These are phyloP conservation scores for Agonopterix alstromeriana DNA, from an alignment of 2,888 invertebrate genomes.

Conservation along the genomic window DNA sequence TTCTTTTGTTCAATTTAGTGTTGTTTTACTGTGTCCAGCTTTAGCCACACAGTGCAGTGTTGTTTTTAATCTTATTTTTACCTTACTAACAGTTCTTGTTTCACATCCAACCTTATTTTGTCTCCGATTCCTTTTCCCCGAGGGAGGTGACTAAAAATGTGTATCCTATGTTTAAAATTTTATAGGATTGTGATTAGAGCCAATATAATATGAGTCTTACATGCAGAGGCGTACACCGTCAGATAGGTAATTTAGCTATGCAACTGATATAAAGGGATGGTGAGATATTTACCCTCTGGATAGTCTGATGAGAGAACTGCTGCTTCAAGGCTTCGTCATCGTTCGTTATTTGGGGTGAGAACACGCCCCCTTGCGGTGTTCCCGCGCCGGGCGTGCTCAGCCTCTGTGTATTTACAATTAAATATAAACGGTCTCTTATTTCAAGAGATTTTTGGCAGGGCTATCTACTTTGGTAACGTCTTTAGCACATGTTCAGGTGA, in stretches of 20 bases:
- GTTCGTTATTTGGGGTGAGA: conserved; percentile 60
- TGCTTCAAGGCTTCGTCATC: conserved; percentile 70
- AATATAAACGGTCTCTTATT: conserved; percentile 5
- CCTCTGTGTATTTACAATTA: conserved; percentile 36
- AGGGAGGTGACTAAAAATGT: conserved; percentile 70
- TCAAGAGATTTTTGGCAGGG: background rate
- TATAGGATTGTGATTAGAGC: conserved; percentile 14
- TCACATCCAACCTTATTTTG: conserved; percentile 73
- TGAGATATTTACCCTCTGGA: conserved; percentile 64
- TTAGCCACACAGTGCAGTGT: conserved; percentile 59
- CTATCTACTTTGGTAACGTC: background rate
- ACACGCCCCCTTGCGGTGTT: conserved; percentile 62
- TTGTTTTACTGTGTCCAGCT: conserved; percentile 33
- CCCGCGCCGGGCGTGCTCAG: conserved; percentile 65
- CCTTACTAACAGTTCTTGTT: conserved; percentile 69
- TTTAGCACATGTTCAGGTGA: background rate
- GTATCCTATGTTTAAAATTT: conserved; percentile 57
- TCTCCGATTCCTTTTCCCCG: conserved; percentile 71
- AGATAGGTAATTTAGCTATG: conserved; percentile 9
- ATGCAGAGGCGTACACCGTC: conserved; percentile 12
- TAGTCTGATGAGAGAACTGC: conserved; percentile 67
- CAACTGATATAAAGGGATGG: conserved; percentile 3
- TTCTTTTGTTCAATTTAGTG: conserved; percentile 12
- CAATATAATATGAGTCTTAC: conserved; percentile 12
- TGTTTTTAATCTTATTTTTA: conserved; percentile 48